phyloP scores from a whole-genome alignment of 2,797 vertebrate species.

The Myotis daubentonii region DNA sequence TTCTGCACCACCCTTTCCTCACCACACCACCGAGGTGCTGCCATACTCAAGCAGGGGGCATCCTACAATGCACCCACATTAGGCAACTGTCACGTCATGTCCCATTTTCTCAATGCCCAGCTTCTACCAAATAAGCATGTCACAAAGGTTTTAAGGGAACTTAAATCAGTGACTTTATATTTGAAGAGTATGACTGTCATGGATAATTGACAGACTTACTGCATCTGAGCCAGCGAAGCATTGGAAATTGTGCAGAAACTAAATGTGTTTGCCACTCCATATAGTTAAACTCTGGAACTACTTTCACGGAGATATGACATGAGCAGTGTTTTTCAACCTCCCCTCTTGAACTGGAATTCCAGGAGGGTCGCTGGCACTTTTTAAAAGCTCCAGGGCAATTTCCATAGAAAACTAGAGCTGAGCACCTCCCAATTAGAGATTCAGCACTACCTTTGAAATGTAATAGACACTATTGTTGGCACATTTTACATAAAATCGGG shows the following conservation, averaged over 20 bases:
- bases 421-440: neutral
- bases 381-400: neutral
- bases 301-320: neutral
- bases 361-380: neutral
- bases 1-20: neutral
- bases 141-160: constrained; percentile 10
- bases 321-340: neutral
- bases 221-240: constrained; percentile 1
- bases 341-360: neutral
- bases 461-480: neutral
- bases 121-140: constrained; percentile 31
- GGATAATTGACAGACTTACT: constrained; percentile 42
- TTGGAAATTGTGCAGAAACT: neutral
- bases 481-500: neutral
- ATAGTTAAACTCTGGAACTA: neutral
- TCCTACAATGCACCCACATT: neutral
- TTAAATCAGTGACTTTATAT: constrained; percentile 50
- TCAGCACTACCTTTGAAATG: neutral
- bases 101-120: neutral
- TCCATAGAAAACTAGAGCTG: neutral
- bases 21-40: fast-evolving
- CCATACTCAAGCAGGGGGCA: neutral
- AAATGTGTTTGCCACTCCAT: neutral
- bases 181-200: constrained; percentile 37
- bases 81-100: neutral